Conservation (phyloP, 1,140 invertebrate species). For the Psix sp. region DNA sequence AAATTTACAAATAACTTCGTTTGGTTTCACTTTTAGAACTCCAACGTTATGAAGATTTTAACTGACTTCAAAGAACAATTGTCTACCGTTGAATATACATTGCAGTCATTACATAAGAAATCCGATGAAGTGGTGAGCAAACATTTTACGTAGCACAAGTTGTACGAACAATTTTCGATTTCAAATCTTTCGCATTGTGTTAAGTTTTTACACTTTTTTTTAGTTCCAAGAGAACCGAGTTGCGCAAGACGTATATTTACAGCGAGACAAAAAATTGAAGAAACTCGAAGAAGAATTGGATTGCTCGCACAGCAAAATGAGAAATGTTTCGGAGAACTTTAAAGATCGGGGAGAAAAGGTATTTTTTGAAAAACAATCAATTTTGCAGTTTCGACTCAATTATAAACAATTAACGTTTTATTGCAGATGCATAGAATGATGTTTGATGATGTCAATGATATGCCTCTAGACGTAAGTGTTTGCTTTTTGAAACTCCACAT, state of each 20-base stretch:
- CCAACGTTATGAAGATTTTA: constrained; percentile 56
- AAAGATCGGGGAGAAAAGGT: constrained; percentile 64
- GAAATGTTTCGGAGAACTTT: constrained; percentile 68
- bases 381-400: neutral
- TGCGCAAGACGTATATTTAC: constrained; percentile 60
- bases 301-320: constrained; percentile 71
- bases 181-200: neutral
- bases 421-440: constrained; percentile 59
- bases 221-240: constrained; percentile 65
- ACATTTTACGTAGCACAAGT: constrained; percentile 5
- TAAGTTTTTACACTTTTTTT: neutral
- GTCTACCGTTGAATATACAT: constrained; percentile 59
- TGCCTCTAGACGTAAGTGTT: constrained; percentile 37
- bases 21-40: constrained; percentile 43
- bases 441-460: constrained; percentile 37
- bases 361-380: neutral
- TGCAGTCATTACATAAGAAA: constrained; percentile 67
- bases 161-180: constrained; percentile 7
- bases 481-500: neutral
- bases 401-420: constrained; percentile 1
- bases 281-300: constrained; percentile 72
- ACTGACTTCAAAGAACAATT: constrained; percentile 65
- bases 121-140: constrained; percentile 67
- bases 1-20: no score
- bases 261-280: constrained; percentile 63